phyloP scores from a whole-genome alignment of 2,888 invertebrate genomes.

The Agonopterix arenella region DNA sequence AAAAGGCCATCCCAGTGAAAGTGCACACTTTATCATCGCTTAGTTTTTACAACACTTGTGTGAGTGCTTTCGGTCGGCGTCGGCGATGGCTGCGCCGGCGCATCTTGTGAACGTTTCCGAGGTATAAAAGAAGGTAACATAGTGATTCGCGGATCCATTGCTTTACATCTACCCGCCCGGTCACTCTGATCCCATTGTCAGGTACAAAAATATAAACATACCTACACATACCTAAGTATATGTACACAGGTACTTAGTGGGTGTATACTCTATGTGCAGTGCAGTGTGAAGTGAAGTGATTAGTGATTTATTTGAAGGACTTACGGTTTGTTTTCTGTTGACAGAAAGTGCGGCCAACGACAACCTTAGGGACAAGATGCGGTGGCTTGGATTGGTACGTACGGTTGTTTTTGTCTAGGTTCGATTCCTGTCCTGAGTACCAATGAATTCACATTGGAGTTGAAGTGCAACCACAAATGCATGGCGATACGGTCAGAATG shows the following conservation, averaged over 20 bases:
- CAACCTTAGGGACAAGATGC: constrained; percentile 41
- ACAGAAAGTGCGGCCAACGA: constrained; percentile 53
- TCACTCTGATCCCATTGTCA: constrained; percentile 25
- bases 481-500: too few relatives aligned
- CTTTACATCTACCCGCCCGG: constrained; percentile 47
- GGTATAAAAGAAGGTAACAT: constrained; percentile 71
- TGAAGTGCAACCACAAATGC: too few relatives aligned
- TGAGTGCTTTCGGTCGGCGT: constrained; percentile 54
- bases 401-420: constrained; percentile 2
- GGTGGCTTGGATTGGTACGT: constrained; percentile 58
- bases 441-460: background rate
- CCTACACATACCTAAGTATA: background rate
- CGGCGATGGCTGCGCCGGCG: constrained; percentile 32
- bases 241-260: constrained; percentile 19
- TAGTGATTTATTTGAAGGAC: constrained; percentile 19
- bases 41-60: constrained; percentile 23
- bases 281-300: constrained; percentile 21
- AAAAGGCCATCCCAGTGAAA: constrained; percentile 24
- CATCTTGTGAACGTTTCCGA: constrained; percentile 71
- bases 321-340: constrained; percentile 57
- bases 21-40: constrained; percentile 46
- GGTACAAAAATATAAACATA: constrained; percentile 2
- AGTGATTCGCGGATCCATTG: constrained; percentile 63
- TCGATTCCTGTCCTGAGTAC: background rate
- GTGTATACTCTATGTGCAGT: constrained; percentile 6